Evolutionary conservation across 2,888 invertebrate species (phyloP).

Genomic region (Phyllotreta striolata): DNA sequence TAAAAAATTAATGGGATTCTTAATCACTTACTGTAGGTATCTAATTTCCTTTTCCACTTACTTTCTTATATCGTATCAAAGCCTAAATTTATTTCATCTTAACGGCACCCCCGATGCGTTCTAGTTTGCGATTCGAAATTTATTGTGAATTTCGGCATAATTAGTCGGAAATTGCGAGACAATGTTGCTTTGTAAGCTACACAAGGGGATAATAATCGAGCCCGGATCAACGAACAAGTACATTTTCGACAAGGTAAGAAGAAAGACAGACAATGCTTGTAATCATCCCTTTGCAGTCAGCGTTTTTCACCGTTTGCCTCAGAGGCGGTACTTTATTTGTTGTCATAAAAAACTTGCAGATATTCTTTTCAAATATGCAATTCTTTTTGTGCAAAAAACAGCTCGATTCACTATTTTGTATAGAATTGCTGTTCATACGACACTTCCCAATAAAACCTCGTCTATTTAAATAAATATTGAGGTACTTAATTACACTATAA

Average conservation of each 20-base stretch:
- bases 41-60: too few relatives aligned
- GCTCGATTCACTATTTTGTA: too few relatives aligned
- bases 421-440: too few relatives aligned
- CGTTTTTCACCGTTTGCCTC: constrained; percentile 30
- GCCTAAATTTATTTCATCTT: constrained; percentile 20
- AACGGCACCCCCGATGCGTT: constrained; percentile 24
- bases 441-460: too few relatives aligned
- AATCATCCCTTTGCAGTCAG: constrained; percentile 37
- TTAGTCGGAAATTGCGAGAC: constrained; percentile 36
- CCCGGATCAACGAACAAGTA: constrained; percentile 36
- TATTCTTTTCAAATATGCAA: neutral
- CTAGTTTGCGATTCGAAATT: constrained; percentile 27
- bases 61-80: too few relatives aligned
- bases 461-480: too few relatives aligned
- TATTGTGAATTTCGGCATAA: constrained; percentile 33
- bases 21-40: too few relatives aligned
- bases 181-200: constrained; percentile 31
- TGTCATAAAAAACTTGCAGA: neutral
- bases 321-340: constrained; percentile 4
- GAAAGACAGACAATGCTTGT: constrained; percentile 37
- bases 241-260: constrained; percentile 39
- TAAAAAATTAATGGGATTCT: too few relatives aligned
- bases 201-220: constrained; percentile 35
- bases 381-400: neutral
- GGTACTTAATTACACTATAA: too few relatives aligned